Evolutionary conservation across 2,113 vertebrate genomes (phyloP).

Genomic region (Xenopus borealis): DNA sequence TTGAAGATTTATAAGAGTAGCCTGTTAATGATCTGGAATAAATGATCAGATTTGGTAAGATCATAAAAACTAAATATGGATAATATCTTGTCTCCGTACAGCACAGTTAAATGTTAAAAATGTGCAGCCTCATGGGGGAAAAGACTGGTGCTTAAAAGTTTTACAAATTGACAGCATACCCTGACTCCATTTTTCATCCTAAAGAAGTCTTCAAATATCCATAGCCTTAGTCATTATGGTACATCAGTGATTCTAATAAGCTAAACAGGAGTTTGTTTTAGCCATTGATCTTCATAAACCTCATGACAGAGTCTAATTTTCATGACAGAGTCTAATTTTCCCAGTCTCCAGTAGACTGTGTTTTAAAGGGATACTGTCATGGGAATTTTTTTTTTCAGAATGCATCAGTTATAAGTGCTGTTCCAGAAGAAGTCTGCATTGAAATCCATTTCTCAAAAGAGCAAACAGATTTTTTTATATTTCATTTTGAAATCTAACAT

Average conservation of each 20-base stretch:
- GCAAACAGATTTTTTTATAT: no score
- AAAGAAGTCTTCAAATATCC: conserved; percentile 78
- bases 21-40: conserved; percentile 60
- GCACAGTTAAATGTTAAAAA: conserved; percentile 65
- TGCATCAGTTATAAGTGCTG: no score
- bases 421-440: no score
- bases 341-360: background rate
- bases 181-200: conserved; percentile 80
- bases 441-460: no score
- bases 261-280: conserved; percentile 76
- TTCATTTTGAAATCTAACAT: no score
- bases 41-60: conserved; percentile 58
- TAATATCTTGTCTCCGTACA: conserved; percentile 62
- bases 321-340: no score
- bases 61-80: conserved; percentile 50
- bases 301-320: conserved; percentile 68
- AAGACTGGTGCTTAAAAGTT: conserved; percentile 68
- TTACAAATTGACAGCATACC: conserved; percentile 70
- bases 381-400: no score
- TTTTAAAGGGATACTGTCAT: no score
- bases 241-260: conserved; percentile 83
- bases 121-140: conserved; percentile 65
- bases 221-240: conserved; percentile 78
- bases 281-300: conserved; percentile 81
- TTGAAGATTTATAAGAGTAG: conserved; percentile 52